Conservation (phyloP, 2,888 invertebrate genomes). For the Sesamia inferens region DNA sequence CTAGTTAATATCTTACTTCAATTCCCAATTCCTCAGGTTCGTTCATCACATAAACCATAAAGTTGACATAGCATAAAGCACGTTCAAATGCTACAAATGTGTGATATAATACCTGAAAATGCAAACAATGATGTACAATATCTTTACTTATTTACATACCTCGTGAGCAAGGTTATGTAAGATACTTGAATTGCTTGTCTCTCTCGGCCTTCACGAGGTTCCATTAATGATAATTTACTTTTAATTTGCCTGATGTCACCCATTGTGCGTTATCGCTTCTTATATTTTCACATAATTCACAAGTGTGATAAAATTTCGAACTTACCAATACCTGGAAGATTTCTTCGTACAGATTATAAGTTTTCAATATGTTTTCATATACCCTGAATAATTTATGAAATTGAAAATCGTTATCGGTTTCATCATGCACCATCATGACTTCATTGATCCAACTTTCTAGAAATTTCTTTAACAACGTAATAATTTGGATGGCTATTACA, state of each 20-base stretch:
- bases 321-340: conserved; percentile 13
- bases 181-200: no score
- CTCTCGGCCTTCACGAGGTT: no score
- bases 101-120: conserved; percentile 16
- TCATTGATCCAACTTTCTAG: conserved; percentile 16
- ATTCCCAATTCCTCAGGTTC: background rate
- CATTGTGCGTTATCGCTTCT: background rate
- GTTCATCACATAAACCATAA: background rate
- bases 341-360: conserved; percentile 4
- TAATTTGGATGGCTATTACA: conserved; percentile 12
- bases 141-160: no score
- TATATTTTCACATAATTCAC: background rate
- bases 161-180: no score
- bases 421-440: background rate
- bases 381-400: background rate
- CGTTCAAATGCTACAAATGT: conserved; percentile 25
- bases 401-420: background rate
- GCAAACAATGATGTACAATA: background rate
- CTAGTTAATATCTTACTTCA: background rate
- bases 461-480: conserved; percentile 8
- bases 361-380: conserved; percentile 3
- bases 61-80: conserved; percentile 22
- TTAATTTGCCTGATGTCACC: background rate
- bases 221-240: background rate
- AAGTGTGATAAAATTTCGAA: background rate